Evolutionary conservation across 2,797 vertebrate species (phyloP), one percentile per base, ranked within the genome.

Genomic region (Cirrhinus molitorella): DNA sequence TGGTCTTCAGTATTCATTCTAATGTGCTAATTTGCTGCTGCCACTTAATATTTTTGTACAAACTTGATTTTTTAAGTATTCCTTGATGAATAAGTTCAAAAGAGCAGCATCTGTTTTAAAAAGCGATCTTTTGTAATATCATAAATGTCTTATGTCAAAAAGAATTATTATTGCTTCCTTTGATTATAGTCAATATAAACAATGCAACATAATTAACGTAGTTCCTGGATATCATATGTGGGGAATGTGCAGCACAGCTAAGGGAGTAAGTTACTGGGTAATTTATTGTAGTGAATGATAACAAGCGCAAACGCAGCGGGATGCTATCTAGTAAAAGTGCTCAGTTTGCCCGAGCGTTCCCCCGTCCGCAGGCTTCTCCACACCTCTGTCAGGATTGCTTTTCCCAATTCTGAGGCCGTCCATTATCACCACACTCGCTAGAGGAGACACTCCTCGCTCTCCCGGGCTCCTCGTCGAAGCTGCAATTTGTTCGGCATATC

Each of bases 401-500:
- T 72, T 49, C 40, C 12, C 34, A 47, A 37, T 14, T 71, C 67
- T 23, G 37, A 61, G 31, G 13, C 68, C 19, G 5, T 61, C 40
- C 1, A 47, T 61, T 61, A 51, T 23, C 19, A 67, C 23, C 34
- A 43, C 21, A 47, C 47, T 72, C 68, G 16, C 67, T 34, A 1
- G 25, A 81, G 53, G 43, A 47, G 23, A 34, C 23, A 70, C 34
- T 47, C 43, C 25, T 81, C n/a, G 8, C 68, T 63, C 68, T 72
- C 25, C 10, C 4, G 13, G 28, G 57, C 28, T 73, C 12, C 28
- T 79, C 40, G 25, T 47, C 16, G 13, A 72, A 61, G 31, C 23
- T 21, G 21, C 67, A 61, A 23, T 61, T 72, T 80, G 79, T 59
- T 80, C 19, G 12, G 31, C 57, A 63, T 47, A 37, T 45, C 81